Conservation (phyloP, 2,888 invertebrate genomes). For the Brachypalpus laphriformis region DNA sequence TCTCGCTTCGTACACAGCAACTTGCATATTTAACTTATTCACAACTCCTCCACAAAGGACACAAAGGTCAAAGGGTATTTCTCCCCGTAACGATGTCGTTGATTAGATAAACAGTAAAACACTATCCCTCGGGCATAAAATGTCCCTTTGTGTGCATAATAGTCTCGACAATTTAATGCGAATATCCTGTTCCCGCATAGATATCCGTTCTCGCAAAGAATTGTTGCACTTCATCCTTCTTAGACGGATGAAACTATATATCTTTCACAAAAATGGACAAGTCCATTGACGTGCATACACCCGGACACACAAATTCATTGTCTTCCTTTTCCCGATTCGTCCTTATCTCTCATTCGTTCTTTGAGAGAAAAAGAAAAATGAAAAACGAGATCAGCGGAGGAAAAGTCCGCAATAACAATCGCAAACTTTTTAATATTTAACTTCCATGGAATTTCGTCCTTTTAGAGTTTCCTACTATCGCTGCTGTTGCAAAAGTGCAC, state of each 20-base stretch:
- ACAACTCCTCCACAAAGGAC: not conserved
- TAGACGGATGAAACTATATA: not conserved
- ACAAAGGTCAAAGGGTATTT: not conserved
- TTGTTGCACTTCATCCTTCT: not conserved
- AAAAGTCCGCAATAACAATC: constrained; percentile 44
- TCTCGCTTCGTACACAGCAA: not conserved
- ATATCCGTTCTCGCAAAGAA: constrained; percentile 11
- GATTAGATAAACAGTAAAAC: constrained; percentile 22
- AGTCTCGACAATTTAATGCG: constrained; percentile 23
- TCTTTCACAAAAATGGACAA: constrained; percentile 13
- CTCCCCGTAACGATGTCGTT: not conserved
- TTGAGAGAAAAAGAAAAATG: not conserved
- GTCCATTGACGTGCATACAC: constrained; percentile 22
- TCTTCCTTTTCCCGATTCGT: not conserved
- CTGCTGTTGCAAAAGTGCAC: not conserved
- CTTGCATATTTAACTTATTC: not conserved
- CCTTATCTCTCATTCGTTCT: not conserved
- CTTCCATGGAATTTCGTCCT: constrained; percentile 31
- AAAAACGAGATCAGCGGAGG: constrained; percentile 8
- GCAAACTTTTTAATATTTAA: constrained; percentile 50
- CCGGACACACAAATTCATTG: constrained; percentile 5
- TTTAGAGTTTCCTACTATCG: not conserved
- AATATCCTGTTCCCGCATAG: constrained; percentile 10
- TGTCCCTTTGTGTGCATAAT: not conserved
- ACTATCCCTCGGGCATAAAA: not conserved